Percentiles rank a stretch among this genome's conserved stretches.
Evolutionary conservation across 2,888 invertebrate genomes (phyloP).

Genomic region (Nezara viridula): DNA sequence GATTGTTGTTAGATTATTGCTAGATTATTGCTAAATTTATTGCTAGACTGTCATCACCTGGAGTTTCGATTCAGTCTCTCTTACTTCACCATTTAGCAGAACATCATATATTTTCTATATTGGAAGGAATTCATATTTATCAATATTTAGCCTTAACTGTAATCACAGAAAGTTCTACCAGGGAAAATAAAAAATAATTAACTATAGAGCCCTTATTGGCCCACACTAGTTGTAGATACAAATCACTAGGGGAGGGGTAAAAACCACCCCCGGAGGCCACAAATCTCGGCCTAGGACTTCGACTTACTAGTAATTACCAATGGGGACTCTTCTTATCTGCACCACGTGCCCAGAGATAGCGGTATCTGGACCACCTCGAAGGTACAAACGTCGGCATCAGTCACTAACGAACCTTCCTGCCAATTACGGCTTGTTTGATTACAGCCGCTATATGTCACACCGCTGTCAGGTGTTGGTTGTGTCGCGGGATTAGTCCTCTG

Average conservation of each 20-base stretch:
- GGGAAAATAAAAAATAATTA: background rate
- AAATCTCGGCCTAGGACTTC: constrained; percentile 9
- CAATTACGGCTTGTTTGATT: constrained; percentile 37
- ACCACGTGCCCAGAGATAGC: constrained; percentile 21
- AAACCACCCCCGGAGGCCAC: constrained; percentile 20
- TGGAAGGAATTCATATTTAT: background rate
- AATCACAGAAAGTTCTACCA: background rate
- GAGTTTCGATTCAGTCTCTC: too few species aligned
- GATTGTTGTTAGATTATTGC: too few species aligned
- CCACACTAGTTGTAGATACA: background rate
- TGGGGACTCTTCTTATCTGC: constrained; percentile 8
- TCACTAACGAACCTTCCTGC: constrained; percentile 16
- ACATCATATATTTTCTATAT: too few species aligned
- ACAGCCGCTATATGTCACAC: constrained; percentile 19
- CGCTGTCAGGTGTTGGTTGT: constrained; percentile 15
- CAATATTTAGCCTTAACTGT: background rate
- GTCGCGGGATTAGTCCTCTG: background rate
- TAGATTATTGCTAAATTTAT: too few species aligned
- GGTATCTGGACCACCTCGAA: constrained; percentile 33
- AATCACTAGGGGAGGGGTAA: background rate
- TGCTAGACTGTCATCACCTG: too few species aligned
- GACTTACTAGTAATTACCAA: constrained; percentile 54
- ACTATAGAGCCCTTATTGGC: background rate
- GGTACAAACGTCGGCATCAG: background rate
- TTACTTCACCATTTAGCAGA: too few species aligned